Evolutionary conservation across 2,888 invertebrate species (phyloP), one percentile per base, ranked within the genome.

Genomic region (Lepas anatifera): DNA sequence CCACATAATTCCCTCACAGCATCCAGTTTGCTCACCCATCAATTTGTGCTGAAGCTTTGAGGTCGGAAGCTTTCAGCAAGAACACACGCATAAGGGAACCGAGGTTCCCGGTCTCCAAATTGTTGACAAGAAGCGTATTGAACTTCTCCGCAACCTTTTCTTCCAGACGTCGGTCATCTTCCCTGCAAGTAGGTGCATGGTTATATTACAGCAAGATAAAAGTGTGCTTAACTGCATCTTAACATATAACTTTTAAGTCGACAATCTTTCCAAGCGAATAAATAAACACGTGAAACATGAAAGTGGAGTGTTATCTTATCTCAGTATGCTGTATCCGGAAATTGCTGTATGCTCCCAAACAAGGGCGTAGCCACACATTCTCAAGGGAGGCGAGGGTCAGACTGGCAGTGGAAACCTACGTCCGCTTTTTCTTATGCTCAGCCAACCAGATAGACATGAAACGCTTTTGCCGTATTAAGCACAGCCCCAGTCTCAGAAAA

Each of bases 31-130:
- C 86, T 83, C 82, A 95, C 95, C 92, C 92, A 79, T 95, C 91
- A 78, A 90, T 89, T 77, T 91, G 90, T 10, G 91, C 89, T 3
- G 95, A 88, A 0, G 89, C 87, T 69, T 94, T 83, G 72, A 97
- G 81, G 78, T 96, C 95, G 0, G 87, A 85, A 0, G 92, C 88
- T 78, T 93, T 84, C 2, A 87, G 85, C 63, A 95, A 83, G 79
- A 95, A 95, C 22, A 95, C 89, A 73, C 89, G 87, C 41, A 98
- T 87, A 27, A 99, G 81, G 0, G 94, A 87, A 3, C 91, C 89
- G 70, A 98, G 86, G 83, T 99, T 99, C 3, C 94, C 94, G 0
- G 95, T 92, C 74, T 86, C 85, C 18, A 87, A 83, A 80, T 97
- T 96, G 79, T 96, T 95, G 74, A 87, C 86, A 11, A 95, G 78